A percentile compares a stretch with the other conserved stretches of the same genome.
These are phyloP conservation scores for Alethe diademata DNA, from an alignment of 2,113 vertebrate species.

Conservation along the genomic window DNA sequence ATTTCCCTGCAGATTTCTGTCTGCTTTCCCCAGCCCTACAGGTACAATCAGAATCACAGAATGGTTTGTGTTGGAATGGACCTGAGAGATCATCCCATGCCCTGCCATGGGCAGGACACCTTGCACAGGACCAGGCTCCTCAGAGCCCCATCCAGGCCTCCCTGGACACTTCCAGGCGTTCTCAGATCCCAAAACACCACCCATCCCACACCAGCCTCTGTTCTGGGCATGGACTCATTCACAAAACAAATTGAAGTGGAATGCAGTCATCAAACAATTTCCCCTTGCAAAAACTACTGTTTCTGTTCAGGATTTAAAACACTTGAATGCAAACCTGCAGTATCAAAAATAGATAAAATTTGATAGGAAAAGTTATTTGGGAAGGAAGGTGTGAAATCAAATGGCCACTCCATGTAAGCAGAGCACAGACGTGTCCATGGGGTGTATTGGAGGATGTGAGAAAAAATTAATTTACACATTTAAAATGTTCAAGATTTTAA, in stretches of 20 bases:
- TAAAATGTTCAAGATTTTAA: not conserved
- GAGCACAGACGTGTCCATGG: not conserved
- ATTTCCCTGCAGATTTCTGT: not conserved
- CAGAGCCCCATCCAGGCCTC: not conserved
- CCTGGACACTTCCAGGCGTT: not conserved
- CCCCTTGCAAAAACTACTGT: not conserved
- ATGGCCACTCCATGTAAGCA: not conserved
- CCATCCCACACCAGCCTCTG: not conserved
- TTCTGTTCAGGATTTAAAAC: not conserved
- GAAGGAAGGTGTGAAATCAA: not conserved
- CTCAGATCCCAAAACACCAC: not conserved
- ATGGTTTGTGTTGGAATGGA: not conserved
- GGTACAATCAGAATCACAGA: not conserved
- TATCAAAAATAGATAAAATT: not conserved
- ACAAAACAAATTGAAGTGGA: not conserved
- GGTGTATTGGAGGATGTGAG: not conserved
- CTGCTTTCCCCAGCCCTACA: not conserved
- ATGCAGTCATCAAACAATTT: not conserved
- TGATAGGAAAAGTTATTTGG: not conserved
- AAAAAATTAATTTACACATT: not conserved
- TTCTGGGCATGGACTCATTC: not conserved
- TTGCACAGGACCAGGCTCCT: not conserved
- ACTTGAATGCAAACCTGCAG: not conserved
- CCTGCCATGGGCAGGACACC: not conserved
- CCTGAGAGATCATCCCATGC: too few species aligned